phyloP scores from a whole-genome alignment of 2,797 vertebrate species.

The Sebastes paucispinis region DNA sequence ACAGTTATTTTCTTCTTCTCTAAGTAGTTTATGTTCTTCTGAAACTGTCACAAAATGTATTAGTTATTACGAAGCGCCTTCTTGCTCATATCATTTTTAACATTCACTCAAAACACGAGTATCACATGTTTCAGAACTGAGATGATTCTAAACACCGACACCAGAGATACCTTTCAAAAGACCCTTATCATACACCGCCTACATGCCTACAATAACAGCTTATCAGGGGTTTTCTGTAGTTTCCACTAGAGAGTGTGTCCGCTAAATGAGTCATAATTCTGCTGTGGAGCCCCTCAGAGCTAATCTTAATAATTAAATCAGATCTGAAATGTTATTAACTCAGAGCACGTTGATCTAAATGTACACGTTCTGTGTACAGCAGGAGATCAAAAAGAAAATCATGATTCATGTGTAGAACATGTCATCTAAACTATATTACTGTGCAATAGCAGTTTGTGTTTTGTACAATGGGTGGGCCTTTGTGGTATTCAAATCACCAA shows the following conservation, averaged over 20 bases:
- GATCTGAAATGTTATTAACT: not conserved
- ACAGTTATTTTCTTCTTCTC: not conserved
- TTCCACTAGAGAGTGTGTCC: not conserved
- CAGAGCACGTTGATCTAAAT: not conserved
- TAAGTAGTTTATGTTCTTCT: not conserved
- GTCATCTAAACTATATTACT: not conserved
- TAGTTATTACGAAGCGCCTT: not conserved
- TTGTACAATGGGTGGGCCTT: not conserved
- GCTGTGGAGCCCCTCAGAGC: not conserved
- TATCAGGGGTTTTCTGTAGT: slow-evolving; percentile 26
- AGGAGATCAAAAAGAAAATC: not conserved
- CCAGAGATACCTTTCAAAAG: slow-evolving; percentile 3
- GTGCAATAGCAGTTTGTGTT: not conserved
- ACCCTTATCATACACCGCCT: slow-evolving; percentile 29
- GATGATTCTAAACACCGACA: not conserved
- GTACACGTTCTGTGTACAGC: not conserved
- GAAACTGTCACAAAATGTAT: not conserved
- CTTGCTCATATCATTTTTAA: not conserved
- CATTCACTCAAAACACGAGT: not conserved
- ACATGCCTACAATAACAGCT: not conserved
- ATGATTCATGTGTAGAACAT: not conserved
- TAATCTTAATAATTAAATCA: not conserved
- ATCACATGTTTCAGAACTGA: not conserved
- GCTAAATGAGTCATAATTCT: slow-evolving; percentile 38
- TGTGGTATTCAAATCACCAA: not conserved